phyloP scores from a whole-genome alignment of 1,140 invertebrate species.

The Periplaneta americana region DNA sequence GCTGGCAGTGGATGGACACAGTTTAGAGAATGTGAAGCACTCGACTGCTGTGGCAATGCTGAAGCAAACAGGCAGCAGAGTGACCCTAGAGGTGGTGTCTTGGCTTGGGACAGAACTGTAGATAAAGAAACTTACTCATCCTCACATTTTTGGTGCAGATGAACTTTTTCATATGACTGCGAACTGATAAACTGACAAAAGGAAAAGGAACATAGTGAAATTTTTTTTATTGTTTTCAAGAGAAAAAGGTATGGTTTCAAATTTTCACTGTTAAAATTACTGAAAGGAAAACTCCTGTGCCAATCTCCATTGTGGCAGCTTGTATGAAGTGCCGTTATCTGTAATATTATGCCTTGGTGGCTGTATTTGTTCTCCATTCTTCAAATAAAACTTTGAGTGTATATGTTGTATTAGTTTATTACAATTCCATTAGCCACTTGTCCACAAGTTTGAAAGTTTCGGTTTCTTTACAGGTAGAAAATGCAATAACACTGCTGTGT shows the following conservation, averaged over 20 bases:
- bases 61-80: slow-evolving; percentile 40
- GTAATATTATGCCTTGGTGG: neutral
- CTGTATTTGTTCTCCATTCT: neutral
- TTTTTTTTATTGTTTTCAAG: neutral
- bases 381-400: neutral
- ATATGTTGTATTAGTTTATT: too few species aligned
- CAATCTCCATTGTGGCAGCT: neutral
- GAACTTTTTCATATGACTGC: neutral
- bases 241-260: neutral
- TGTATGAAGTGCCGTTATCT: neutral
- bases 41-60: slow-evolving; percentile 40
- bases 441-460: too few species aligned
- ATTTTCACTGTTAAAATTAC: neutral
- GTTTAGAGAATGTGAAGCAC: slow-evolving; percentile 40
- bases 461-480: too few species aligned
- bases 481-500: too few species aligned
- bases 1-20: slow-evolving; percentile 43
- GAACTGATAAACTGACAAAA: neutral
- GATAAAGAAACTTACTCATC: neutral
- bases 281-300: neutral
- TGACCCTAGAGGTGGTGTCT: slow-evolving; percentile 41
- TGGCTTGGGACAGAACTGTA: slow-evolving; percentile 35
- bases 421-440: too few species aligned
- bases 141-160: neutral
- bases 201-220: neutral